Evolutionary conservation across 64 coral and sea anemone genomes (phyloP).

Genomic region (Hydrozoanthus tunicans): DNA sequence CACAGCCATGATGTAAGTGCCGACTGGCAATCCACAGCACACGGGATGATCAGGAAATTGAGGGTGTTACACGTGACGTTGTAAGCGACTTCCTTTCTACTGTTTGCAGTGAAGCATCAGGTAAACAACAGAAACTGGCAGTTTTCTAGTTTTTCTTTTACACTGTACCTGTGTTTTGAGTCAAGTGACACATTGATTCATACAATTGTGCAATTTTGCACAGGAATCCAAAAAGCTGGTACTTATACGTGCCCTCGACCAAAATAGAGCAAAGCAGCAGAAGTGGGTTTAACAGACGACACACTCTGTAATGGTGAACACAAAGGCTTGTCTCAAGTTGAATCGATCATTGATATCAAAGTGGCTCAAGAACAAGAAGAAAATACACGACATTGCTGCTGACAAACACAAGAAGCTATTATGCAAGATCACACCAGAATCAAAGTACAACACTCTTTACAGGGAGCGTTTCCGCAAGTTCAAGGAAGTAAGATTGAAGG

Average conservation of each 20-base stretch:
- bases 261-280: slow-evolving; percentile 54
- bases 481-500: slow-evolving; percentile 55
- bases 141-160: not conserved
- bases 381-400: slow-evolving; percentile 46
- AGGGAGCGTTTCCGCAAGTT: slow-evolving; percentile 52
- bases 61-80: slow-evolving; percentile 43
- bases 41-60: slow-evolving; percentile 50
- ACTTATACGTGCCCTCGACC: slow-evolving; percentile 4
- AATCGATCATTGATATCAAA: slow-evolving; percentile 62
- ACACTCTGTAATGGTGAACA: slow-evolving; percentile 42
- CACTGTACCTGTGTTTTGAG: slow-evolving; percentile 7
- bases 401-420: slow-evolving; percentile 57
- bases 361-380: slow-evolving; percentile 62
- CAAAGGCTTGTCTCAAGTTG: slow-evolving; percentile 43
- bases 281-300: slow-evolving; percentile 49
- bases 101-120: slow-evolving; percentile 51
- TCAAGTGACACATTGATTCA: slow-evolving; percentile 18
- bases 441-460: slow-evolving; percentile 52
- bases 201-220: slow-evolving; percentile 34
- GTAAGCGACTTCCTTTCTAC: slow-evolving; percentile 46
- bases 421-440: slow-evolving; percentile 45
- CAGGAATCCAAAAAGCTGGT: slow-evolving; percentile 32
- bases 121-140: slow-evolving; percentile 50
- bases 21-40: slow-evolving; percentile 38
- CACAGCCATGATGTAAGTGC: slow-evolving; percentile 44